Evolutionary conservation across 2,113 vertebrate species (phyloP), one percentile per base, ranked within the genome.

Genomic region (Rissa tridactyla): DNA sequence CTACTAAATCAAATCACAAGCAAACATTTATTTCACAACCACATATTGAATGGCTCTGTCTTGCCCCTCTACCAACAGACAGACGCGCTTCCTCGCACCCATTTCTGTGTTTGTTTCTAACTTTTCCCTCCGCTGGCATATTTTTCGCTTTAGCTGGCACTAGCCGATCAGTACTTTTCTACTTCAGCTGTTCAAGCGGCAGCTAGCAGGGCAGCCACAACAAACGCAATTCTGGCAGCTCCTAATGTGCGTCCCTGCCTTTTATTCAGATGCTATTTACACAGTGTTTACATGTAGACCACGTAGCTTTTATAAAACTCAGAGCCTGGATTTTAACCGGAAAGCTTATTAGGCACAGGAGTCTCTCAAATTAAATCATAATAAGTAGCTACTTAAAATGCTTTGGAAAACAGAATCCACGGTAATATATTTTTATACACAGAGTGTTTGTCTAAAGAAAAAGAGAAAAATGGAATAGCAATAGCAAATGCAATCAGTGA

Each of bases 251-350:
- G 77, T 96, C 95, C 93, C 90, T 98, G 97, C 83, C 96, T 97
- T 80, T 88, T 96, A 97, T 97, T 97, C 96, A 97, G 94, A 96
- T 82, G 89, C 91, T 95, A 83, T 97, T 97, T 97, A 83, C 95
- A 93, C 85, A 92, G 93, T 88, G 84, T 98, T 98, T 98, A 95
- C 90, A 98, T 97, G 97, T 97, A 98, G 96, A 97, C 94, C 97
- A 98, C 94, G 89, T 97, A 88, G 79, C 77, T 96, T 95, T 97
- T 91, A 92, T 62, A 97, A 96, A 92, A 86, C 94, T 94, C 92
- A 86, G 78, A 95, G 88, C 90, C 57, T 26, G 44, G 94, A 90
- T 97, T 97, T 98, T 96, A 96, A 98, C 97, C 84, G 94, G 94
- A 97, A 97, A 97, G 87, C 94, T 96, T 97, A 97, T 97, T 98